These are phyloP conservation scores for Sphaeridia pumilis DNA, from an alignment of 2,888 invertebrate genomes.

Conservation along the genomic window DNA sequence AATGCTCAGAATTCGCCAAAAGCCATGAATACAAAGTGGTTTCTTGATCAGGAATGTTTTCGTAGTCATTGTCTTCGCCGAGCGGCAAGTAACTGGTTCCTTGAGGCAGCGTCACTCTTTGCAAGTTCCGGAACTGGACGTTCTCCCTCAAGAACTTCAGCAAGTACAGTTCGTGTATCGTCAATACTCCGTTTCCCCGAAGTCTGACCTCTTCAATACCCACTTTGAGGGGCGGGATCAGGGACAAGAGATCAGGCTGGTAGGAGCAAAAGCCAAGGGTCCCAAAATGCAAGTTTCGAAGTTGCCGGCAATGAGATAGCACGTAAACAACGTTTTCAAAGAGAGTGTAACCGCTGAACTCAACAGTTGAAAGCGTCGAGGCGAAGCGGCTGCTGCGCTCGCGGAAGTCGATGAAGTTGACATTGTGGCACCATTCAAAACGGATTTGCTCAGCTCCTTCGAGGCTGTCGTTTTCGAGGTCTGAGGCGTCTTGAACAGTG, in stretches of 20 bases:
- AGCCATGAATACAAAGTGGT: background rate
- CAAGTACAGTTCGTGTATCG: background rate
- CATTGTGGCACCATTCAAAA: background rate
- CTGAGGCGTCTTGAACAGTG: background rate
- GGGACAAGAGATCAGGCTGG: background rate
- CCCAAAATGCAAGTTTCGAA: background rate
- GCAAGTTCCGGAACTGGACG: background rate
- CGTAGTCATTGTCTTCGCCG: background rate
- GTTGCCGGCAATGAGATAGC: background rate
- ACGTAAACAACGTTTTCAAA: background rate
- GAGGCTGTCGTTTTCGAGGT: background rate
- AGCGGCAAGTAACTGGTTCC: background rate
- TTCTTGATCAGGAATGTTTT: background rate
- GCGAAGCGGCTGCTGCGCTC: background rate
- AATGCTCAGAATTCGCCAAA: background rate
- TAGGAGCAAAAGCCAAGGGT: background rate
- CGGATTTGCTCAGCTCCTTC: slow-evolving; percentile 1
- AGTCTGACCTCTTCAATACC: background rate
- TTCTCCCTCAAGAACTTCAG: background rate
- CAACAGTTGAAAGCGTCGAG: background rate
- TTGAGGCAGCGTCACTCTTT: background rate
- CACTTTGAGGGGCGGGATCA: background rate
- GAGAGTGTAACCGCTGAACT: background rate
- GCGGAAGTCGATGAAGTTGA: background rate
- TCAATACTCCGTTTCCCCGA: background rate